These are phyloP conservation scores for Macrobrachium nipponense DNA, from an alignment of 1,140 invertebrate genomes.

Conservation along the genomic window DNA sequence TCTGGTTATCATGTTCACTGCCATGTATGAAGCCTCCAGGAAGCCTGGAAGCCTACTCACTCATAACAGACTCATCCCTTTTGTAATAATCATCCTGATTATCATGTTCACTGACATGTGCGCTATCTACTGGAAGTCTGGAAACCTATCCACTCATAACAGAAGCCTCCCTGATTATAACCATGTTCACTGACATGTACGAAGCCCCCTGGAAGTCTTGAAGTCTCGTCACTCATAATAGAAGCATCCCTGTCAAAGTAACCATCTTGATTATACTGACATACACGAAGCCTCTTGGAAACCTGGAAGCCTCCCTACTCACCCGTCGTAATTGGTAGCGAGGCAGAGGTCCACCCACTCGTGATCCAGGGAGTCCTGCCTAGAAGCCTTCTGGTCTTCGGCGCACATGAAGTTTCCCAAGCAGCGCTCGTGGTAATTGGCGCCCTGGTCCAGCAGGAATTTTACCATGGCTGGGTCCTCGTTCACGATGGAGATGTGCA, in stretches of 20 bases:
- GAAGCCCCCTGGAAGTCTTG: no score
- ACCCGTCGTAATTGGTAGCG: constrained; percentile 95
- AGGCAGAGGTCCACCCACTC: constrained; percentile 89
- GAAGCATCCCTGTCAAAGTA: no score
- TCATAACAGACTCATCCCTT: constrained; percentile 68
- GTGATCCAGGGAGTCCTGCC: constrained; percentile 88
- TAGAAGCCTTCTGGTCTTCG: constrained; percentile 94
- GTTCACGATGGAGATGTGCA: constrained; percentile 98
- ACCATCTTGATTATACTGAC: not conserved
- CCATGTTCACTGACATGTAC: no score
- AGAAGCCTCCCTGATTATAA: no score
- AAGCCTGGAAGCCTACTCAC: constrained; percentile 21
- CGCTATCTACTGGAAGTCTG: no score
- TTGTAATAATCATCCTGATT: no score
- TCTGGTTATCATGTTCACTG: no score
- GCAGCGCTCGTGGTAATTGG: constrained; percentile 90
- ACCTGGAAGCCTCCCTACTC: constrained; percentile 62
- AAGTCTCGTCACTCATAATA: no score
- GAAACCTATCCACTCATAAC: no score
- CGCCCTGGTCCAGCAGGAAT: constrained; percentile 91
- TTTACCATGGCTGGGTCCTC: constrained; percentile 98
- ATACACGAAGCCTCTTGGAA: not conserved
- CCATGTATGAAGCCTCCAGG: not conserved
- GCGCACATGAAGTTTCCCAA: constrained; percentile 97
- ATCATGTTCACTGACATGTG: no score